phyloP scores from a whole-genome alignment of 2,113 vertebrate species.

The Caloenas nicobarica region DNA sequence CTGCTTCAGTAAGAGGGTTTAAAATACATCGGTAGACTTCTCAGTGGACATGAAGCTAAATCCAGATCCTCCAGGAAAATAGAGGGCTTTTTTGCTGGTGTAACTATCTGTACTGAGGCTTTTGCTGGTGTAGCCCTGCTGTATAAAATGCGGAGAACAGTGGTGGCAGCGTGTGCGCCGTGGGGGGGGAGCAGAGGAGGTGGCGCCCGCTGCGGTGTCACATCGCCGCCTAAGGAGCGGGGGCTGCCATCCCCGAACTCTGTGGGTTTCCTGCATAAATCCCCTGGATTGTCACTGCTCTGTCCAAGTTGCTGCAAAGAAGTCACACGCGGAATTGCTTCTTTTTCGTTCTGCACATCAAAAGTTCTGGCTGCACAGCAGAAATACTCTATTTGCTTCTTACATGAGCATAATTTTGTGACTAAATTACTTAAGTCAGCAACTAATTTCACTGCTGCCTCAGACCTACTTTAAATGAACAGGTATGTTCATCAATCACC shows the following conservation, averaged over 20 bases:
- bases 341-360: neutral
- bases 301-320: neutral
- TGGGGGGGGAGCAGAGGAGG: neutral
- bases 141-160: neutral
- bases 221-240: neutral
- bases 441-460: slow-evolving; percentile 48
- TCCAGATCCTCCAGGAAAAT: neutral
- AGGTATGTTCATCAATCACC: slow-evolving; percentile 61
- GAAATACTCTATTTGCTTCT: slow-evolving; percentile 36
- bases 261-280: neutral
- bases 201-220: neutral
- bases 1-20: neutral
- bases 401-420: slow-evolving; percentile 43
- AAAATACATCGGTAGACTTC: neutral
- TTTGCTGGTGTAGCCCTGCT: neutral
- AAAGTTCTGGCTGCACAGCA: slow-evolving; percentile 50
- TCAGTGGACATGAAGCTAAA: neutral
- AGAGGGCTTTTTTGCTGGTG: neutral
- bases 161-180: neutral
- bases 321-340: neutral
- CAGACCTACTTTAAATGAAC: slow-evolving; percentile 48
- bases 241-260: neutral
- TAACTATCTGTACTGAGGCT: neutral
- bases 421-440: slow-evolving; percentile 58
- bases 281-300: neutral